Evolutionary conservation across 2,888 invertebrate species (phyloP), one percentile per base, ranked within the genome.

Genomic region (Drosophila prolongata): DNA sequence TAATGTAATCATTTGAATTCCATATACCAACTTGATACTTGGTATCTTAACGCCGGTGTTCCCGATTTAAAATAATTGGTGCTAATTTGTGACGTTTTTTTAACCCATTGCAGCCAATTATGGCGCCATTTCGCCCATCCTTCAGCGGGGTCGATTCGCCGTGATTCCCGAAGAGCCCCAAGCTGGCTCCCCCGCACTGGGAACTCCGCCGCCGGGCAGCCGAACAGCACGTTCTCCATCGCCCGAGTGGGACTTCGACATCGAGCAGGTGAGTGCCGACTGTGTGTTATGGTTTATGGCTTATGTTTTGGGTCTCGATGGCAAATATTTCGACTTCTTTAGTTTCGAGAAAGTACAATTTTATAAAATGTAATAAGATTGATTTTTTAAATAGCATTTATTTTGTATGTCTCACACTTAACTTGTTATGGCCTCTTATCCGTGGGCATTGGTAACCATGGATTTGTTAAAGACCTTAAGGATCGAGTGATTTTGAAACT

Each of bases 101-200:
- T 55, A 6, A 54, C 16, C 40, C 10, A 60, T 89, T 85, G 2
- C 75, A 92, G 92, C 90, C 58, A 92, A 91, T 79, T 92, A 92
- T 90, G 92, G 92, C 71, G 91, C 91, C 66, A 91, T 92, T 77
- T 92, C 92, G 16, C 92, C 92, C 42, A 90, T 92, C 73, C 69
- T 92, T 61, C 92, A 92, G 76, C 89, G 92, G 56, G 92, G 92
- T 53, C 90, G 92, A 56, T 92, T 92, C 74, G 92, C 92, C 78
- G 92, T 92, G 69, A 92, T 92, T 80, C 92, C 92, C 47, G 92
- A 92, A 70, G 94, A 94, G 80, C 93, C 93, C 44, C 81, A 90
- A 67, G 91, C 91, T 64, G 91, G 92, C 44, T 92, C 92, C 6
- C 91, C 92, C 50, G 91, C 92, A 24, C 81, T 91, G 50, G 79